Conservation (phyloP, 2,888 invertebrate genomes). For the Hypomecis punctinalis region DNA sequence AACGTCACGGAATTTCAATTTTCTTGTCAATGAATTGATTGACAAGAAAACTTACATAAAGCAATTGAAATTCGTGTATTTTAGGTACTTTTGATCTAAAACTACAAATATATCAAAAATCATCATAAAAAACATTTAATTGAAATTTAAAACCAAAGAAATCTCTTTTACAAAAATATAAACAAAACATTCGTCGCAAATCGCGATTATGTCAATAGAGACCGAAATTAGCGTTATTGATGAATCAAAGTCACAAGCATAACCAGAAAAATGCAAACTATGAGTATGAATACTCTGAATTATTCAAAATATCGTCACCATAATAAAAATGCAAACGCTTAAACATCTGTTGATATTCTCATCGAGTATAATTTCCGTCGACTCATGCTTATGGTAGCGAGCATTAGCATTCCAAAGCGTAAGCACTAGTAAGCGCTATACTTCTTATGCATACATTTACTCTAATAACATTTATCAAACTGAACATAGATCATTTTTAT, state of each 20-base stretch:
- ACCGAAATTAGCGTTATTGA: too few species aligned
- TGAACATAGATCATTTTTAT: constrained; percentile 7
- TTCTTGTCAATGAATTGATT: too few species aligned
- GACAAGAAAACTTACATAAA: too few species aligned
- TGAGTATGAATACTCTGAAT: not conserved
- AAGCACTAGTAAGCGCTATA: constrained; percentile 7
- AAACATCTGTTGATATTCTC: not conserved
- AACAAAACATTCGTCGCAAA: too few species aligned
- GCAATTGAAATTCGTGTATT: too few species aligned
- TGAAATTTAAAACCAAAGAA: too few species aligned
- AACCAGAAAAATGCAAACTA: not conserved
- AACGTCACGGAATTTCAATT: too few species aligned
- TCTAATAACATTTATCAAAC: constrained; percentile 10
- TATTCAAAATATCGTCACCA: not conserved
- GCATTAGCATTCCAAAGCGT: constrained; percentile 4
- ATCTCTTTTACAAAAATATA: too few species aligned
- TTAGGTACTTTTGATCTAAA: too few species aligned
- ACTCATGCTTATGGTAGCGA: constrained; percentile 1
- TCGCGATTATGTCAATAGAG: too few species aligned
- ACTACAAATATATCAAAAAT: too few species aligned
- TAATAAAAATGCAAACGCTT: not conserved
- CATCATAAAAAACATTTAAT: too few species aligned
- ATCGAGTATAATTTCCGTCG: not conserved
- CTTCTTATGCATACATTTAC: not conserved
- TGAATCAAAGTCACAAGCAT: not conserved